Evolutionary conservation across 1,140 invertebrate genomes (phyloP).

Genomic region (Drosophila funebris): DNA sequence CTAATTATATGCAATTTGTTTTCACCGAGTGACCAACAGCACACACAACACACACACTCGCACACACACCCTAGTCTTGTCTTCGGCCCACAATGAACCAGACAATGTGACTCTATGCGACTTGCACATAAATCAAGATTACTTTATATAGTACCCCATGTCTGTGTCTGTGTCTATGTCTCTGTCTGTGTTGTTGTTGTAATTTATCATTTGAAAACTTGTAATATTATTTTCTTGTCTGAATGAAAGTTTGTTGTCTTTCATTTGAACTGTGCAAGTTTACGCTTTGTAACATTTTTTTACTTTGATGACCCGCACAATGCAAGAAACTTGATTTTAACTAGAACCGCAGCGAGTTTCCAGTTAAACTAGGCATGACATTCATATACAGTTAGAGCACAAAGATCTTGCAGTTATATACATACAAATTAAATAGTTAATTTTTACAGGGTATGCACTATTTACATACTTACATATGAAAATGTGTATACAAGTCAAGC

Average conservation of each 20-base stretch:
- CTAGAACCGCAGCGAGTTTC: constrained; percentile 26
- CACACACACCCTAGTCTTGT: background rate
- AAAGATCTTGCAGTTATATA: background rate
- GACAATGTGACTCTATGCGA: constrained; percentile 20
- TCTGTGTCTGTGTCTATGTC: constrained; percentile 6
- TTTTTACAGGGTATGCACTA: too few relatives aligned
- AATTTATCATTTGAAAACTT: constrained; percentile 45
- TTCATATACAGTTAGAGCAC: constrained; percentile 16
- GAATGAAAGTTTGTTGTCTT: constrained; percentile 48
- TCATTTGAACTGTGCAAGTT: constrained; percentile 22
- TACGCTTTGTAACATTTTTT: constrained; percentile 32
- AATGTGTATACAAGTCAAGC: too few relatives aligned
- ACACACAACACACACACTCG: background rate
- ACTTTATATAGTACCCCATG: constrained; percentile 5
- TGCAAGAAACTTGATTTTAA: constrained; percentile 36
- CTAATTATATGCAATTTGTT: constrained; percentile 59
- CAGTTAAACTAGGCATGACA: constrained; percentile 45
- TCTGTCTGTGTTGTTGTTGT: constrained; percentile 8
- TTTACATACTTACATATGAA: too few relatives aligned
- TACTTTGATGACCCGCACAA: constrained; percentile 26
- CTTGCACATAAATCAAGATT: constrained; percentile 39
- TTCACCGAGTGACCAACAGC: constrained; percentile 26
- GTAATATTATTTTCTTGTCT: constrained; percentile 27
- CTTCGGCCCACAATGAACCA: constrained; percentile 26
- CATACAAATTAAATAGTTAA: too few relatives aligned